These are phyloP conservation scores for Anabacerthia variegaticeps DNA, from an alignment of 2,797 vertebrate species.

Conservation along the genomic window DNA sequence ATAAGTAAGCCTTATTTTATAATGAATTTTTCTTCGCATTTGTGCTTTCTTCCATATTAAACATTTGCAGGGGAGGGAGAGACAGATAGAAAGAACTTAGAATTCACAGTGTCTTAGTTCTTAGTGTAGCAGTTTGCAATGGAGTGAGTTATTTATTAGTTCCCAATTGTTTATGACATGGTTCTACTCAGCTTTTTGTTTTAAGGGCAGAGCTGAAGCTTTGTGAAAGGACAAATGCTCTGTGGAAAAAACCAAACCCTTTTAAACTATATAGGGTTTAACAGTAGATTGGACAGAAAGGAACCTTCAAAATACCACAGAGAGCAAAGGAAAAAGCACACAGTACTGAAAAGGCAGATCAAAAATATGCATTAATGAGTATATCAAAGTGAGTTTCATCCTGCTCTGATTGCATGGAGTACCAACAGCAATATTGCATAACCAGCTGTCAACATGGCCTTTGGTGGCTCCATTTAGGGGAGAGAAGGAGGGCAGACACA, in stretches of 20 bases:
- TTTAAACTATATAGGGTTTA: not conserved
- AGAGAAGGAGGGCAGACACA: not conserved
- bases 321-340: not conserved
- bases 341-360: not conserved
- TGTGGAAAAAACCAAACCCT: not conserved
- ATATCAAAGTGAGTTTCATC: not conserved
- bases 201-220: conserved; percentile 34
- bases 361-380: not conserved
- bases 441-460: not conserved
- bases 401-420: not conserved
- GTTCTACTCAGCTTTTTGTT: conserved; percentile 19
- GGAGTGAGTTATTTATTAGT: conserved; percentile 44
- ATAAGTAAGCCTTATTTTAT: not conserved
- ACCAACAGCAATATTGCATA: not conserved
- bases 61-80: not conserved
- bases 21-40: not conserved
- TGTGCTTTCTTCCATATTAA: not conserved
- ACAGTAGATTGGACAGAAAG: not conserved
- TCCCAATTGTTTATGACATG: conserved; percentile 20
- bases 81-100: not conserved
- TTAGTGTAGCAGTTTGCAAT: not conserved
- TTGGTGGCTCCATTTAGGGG: not conserved
- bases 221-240: conserved; percentile 1
- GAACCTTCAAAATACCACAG: not conserved
- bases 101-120: conserved; percentile 40